Base-by-base conservation (phyloP, 2,113 vertebrate genomes). In the Myiopsitta monachus region DNA sequence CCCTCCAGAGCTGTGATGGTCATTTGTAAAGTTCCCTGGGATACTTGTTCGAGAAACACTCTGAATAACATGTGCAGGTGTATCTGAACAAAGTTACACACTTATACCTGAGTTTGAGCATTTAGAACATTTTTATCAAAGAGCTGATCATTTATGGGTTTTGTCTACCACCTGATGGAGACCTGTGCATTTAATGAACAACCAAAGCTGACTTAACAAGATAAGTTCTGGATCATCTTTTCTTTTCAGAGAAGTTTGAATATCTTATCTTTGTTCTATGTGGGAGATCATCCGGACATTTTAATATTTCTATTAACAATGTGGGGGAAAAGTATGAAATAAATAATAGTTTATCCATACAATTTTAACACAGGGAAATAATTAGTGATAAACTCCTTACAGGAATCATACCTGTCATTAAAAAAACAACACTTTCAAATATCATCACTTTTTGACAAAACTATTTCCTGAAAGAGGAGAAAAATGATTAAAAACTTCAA, bases 401-500 rank as follows among this genome's bases (percentile, higher is more conserved):
- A 55, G 57, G 30, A 69, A 67, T 66, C 18, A 6, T 38, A 72
- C 5, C 6, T 83, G 59, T 63, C 67, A 87, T 90, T 90, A 86
- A 83, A 83, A 89, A 88, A 19, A 0, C 39, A 66, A 4, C 46
- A 88, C 14, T 86, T 28, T 83, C 78, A 95, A 90, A 92, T 82
- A 94, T 44, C 77, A 87, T 61, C 46, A 41, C 46, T 85, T 91
- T 95, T 91, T 95, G 93, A 96, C 76, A 96, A 96, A 96, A 91
- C 36, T n/a, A 68, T 94, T 95, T 96, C 68, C 79, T 87, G 86
- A 94, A 94, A 96, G 69, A 83, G 27, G 55, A 72, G 66, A 83
- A 94, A 97, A 97, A 97, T 97, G 95, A 98, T 97, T 98, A 97
- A 97, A 97, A 96, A 96, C 97, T 97, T 97, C 95, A 97, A 97